Conservation (phyloP, 2,113 vertebrate genomes). For the Polyodon spathula region DNA sequence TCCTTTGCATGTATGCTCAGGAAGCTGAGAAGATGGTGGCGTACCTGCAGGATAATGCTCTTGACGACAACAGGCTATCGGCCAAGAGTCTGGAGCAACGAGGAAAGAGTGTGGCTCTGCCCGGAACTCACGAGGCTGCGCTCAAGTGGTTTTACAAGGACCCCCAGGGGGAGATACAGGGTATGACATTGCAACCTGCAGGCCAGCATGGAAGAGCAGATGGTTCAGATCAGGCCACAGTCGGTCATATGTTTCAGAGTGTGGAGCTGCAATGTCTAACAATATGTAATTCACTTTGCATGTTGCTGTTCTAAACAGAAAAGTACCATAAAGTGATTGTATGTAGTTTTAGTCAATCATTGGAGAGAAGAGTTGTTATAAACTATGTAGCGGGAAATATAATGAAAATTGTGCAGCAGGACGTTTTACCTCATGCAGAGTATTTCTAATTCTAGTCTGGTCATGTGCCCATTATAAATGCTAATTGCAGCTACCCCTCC, state of each 20-base stretch:
- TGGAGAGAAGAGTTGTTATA: too few relatives aligned
- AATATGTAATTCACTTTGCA: not conserved
- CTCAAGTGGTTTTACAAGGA: conserved; percentile 99
- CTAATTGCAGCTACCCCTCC: too few relatives aligned
- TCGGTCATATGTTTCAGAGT: not conserved
- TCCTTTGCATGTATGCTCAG: conserved; percentile 37
- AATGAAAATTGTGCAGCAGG: too few relatives aligned
- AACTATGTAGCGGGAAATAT: too few relatives aligned
- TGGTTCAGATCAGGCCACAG: not conserved
- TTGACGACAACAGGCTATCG: conserved; percentile 80
- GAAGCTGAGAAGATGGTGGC: conserved; percentile 98
- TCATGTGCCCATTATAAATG: too few relatives aligned
- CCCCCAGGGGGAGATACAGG: conserved; percentile 96
- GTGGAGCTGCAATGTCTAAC: not conserved
- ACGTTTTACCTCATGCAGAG: too few relatives aligned
- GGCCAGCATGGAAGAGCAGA: too few relatives aligned
- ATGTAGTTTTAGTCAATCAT: too few relatives aligned
- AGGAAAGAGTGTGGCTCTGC: conserved; percentile 70
- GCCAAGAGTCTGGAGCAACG: conserved; percentile 75
- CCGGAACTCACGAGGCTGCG: conserved; percentile 79
- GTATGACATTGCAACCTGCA: conserved; percentile 41
- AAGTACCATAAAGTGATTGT: too few relatives aligned
- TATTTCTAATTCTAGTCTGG: too few relatives aligned
- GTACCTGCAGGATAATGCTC: conserved; percentile 83
- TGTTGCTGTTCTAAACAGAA: not conserved